Evolutionary conservation across 2,113 vertebrate species (phyloP).

Genomic region (Mandrillus leucophaeus): DNA sequence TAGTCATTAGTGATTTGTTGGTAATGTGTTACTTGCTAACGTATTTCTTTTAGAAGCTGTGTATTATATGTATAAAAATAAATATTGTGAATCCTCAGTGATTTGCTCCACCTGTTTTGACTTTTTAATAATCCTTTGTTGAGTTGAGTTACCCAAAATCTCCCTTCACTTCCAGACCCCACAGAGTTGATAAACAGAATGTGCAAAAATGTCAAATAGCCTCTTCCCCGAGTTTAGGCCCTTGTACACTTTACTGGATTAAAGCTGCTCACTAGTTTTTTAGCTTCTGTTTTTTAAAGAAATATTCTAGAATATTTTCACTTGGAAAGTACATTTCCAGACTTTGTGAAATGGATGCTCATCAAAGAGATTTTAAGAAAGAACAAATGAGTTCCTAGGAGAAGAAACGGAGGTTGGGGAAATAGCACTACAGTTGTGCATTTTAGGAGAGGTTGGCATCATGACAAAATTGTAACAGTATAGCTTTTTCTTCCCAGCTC

Average conservation of each 20-base stretch:
- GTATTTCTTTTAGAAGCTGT: background rate
- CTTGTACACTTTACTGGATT: background rate
- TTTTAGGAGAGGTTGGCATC: background rate
- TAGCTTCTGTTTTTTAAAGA: background rate
- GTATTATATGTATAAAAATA: background rate
- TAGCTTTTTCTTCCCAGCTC: background rate
- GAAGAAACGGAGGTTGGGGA: background rate
- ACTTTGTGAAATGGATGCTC: background rate
- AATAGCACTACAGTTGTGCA: background rate
- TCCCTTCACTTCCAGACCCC: background rate
- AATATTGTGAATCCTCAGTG: background rate
- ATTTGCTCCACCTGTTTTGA: background rate
- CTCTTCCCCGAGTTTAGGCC: background rate
- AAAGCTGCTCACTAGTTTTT: background rate
- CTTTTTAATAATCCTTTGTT: background rate
- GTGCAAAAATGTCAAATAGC: background rate
- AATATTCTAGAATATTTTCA: background rate
- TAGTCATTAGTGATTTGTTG: background rate
- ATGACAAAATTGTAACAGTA: background rate
- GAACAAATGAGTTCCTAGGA: background rate
- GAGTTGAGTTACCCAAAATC: background rate
- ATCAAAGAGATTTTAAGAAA: constrained; percentile 22
- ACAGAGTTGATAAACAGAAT: background rate
- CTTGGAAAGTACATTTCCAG: background rate
- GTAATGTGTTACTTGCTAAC: background rate